phyloP scores from a whole-genome alignment of 2,113 vertebrate species.

The Malurus elegans region DNA sequence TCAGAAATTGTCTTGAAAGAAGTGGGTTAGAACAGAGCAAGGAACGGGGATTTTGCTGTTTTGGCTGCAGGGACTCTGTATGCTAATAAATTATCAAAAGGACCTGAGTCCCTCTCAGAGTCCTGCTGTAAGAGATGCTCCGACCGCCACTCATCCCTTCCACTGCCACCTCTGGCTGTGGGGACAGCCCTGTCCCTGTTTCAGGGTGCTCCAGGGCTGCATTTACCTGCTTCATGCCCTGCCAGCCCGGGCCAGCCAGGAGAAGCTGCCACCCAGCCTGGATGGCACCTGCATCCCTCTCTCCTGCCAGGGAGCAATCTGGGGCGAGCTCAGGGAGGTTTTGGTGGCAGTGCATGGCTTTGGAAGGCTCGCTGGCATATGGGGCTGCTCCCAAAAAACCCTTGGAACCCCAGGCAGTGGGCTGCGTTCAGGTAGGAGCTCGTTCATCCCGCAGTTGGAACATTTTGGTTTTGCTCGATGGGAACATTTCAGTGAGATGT shows the following conservation, averaged over 20 bases:
- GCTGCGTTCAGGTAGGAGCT: neutral
- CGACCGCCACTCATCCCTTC: neutral
- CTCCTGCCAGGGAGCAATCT: neutral
- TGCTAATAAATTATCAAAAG: neutral
- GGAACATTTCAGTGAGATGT: neutral
- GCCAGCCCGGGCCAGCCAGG: neutral
- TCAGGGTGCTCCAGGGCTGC: neutral
- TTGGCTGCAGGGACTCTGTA: neutral
- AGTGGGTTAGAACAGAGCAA: neutral
- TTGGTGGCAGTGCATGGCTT: neutral
- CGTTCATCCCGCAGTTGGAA: neutral
- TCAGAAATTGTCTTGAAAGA: neutral
- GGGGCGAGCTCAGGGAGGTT: neutral
- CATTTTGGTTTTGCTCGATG: neutral
- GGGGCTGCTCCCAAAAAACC: neutral
- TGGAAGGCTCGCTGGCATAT: neutral
- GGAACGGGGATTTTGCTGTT: neutral
- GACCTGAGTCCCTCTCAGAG: fast-evolving
- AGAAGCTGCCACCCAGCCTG: fast-evolving
- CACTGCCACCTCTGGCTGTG: neutral
- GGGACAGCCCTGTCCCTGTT: fast-evolving
- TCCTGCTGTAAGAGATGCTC: neutral
- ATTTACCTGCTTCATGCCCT: fast-evolving
- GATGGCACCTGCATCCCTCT: too few relatives aligned
- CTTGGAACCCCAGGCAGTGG: neutral